Evolutionary conservation across 2,113 vertebrate species (phyloP), one percentile per base, ranked within the genome.

Genomic region (Phyllostomus hastatus): DNA sequence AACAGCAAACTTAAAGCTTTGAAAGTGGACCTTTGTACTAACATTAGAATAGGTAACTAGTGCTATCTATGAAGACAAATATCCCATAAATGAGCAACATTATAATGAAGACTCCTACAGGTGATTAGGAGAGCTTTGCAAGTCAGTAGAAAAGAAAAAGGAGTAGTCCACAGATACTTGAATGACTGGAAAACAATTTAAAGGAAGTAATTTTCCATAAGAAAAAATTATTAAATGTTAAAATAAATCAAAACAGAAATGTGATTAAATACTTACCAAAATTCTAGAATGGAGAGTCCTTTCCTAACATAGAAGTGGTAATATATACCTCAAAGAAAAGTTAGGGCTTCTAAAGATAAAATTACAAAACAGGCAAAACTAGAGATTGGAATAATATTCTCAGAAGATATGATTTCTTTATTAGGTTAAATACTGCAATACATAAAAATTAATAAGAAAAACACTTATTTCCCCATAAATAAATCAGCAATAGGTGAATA

Each of bases 251-350:
- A 92, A 90, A 35, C 7, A 83, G 11, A 48, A 78, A 69, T 38
- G 8, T 69, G 50, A 82, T 91, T 28, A 79, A 89, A 85, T 89
- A 88, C 64, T 94, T 78, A 94, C 84, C 64, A 85, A 90, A 73
- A 90, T 90, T 92, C 54, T 72, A 48, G 9, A 76, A 20, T 10
- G 17, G 24, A 61, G 31, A 90, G 70, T 12, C 10, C 72, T 46
- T 84, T 72, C 61, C 78, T 79, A 59, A 48, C 11, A 73, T 41
- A 12, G 24, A 54, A 91, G 16, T 70, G n/a, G 88, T 72, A 73
- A 78, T 84, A 72, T 79, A 43, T 38, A 80, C 26, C 38, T 94
- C 70, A 79, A 61, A 90, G 78, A 92, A 91, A 67, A 96, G 31
- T 67, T 81, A 73, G 66, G 59, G 6, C 22, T 43, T 91, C 57